phyloP scores from a whole-genome alignment of 2,113 vertebrate genomes.

The Hippoglossus stenolepis region DNA sequence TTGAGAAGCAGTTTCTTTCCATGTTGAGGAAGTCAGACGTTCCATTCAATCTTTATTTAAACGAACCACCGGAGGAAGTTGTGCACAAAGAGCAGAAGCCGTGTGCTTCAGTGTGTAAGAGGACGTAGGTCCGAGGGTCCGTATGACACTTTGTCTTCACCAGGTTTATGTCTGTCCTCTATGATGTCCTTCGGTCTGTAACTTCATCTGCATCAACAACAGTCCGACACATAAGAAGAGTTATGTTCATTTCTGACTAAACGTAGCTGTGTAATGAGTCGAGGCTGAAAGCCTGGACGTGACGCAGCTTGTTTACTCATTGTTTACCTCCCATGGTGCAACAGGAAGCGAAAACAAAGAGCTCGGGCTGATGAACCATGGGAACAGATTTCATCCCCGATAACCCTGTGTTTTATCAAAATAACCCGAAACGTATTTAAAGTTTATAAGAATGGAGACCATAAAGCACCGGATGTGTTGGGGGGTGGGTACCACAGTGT shows the following conservation, averaged over 20 bases:
- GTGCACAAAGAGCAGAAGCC: background rate
- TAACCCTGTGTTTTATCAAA: background rate
- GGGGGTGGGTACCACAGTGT: no score
- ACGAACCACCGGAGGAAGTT: background rate
- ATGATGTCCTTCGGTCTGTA: no score
- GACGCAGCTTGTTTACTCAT: constrained; percentile 48
- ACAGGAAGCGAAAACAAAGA: constrained; percentile 61
- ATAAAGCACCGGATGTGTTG: no score
- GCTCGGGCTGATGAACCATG: constrained; percentile 38
- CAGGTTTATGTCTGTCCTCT: no score
- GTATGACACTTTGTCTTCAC: background rate
- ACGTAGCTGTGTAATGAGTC: background rate
- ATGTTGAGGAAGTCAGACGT: no score
- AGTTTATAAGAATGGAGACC: no score
- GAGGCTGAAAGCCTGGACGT: constrained; percentile 37
- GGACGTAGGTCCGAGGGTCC: constrained; percentile 42
- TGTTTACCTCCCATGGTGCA: constrained; percentile 37
- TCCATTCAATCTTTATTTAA: no score
- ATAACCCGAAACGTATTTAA: no score
- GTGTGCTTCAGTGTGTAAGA: background rate
- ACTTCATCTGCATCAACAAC: background rate
- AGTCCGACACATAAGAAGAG: no score
- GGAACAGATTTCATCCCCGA: constrained; percentile 31
- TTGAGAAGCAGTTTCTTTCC: no score
- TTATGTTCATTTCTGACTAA: background rate